A percentile compares a stretch with the other conserved stretches of the same genome.
These are phyloP conservation scores for Myiothlypis chrysogaster DNA, from an alignment of 2,797 vertebrate species.

Conservation along the genomic window DNA sequence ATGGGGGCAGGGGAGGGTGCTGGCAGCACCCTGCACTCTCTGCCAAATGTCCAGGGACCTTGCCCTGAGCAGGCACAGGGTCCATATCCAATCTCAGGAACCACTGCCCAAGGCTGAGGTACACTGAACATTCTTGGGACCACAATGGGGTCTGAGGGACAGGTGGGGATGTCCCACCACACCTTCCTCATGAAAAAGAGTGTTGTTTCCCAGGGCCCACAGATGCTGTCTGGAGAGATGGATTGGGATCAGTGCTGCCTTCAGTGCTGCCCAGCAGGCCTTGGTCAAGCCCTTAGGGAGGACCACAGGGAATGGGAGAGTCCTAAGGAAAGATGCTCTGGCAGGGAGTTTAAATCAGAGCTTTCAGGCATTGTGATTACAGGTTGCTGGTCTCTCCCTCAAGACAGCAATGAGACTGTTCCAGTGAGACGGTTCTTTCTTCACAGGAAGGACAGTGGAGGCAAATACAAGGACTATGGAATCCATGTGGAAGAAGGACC, in stretches of 20 bases:
- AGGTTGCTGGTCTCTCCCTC: background rate
- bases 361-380: background rate
- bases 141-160: background rate
- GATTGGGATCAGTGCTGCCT: background rate
- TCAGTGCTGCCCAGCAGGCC: background rate
- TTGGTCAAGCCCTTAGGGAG: too few relatives aligned
- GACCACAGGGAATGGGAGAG: background rate
- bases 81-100: background rate
- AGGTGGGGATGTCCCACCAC: background rate
- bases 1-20: background rate
- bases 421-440: too few relatives aligned
- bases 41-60: background rate
- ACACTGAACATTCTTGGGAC: background rate
- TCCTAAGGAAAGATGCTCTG: background rate
- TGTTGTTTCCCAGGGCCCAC: background rate
- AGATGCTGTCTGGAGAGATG: background rate
- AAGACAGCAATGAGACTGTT: background rate
- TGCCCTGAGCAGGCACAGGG: background rate
- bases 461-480: background rate
- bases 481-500: background rate
- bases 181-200: too few relatives aligned
- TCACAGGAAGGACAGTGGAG: background rate
- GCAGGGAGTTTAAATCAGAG: background rate
- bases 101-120: background rate
- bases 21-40: background rate